Conservation (phyloP, 2,797 vertebrate genomes). For the Rhinoraja longicauda region DNA sequence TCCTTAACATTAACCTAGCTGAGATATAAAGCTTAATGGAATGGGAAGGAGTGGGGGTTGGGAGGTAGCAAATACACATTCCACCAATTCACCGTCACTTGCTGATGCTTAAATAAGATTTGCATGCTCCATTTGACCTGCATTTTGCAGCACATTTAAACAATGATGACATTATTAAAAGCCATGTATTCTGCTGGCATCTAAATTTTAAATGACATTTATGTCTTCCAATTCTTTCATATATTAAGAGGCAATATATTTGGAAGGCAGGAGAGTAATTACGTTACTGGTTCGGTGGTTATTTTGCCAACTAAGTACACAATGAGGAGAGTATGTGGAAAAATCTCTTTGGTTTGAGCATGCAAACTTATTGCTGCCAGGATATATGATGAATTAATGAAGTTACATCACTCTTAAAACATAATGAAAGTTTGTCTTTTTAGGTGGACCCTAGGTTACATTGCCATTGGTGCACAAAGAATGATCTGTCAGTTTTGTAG, state of each 20-base stretch:
- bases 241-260: neutral
- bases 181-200: neutral
- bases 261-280: neutral
- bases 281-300: neutral
- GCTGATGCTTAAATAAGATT: neutral
- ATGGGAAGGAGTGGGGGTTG: neutral
- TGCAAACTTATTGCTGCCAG: neutral
- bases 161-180: neutral
- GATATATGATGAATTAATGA: neutral
- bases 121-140: neutral
- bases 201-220: neutral
- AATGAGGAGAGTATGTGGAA: neutral
- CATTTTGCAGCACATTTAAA: neutral
- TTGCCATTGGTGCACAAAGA: neutral
- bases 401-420: neutral
- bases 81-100: neutral
- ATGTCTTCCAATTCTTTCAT: neutral
- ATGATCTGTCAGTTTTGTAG: neutral
- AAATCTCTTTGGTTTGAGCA: neutral
- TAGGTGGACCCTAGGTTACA: neutral
- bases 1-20: neutral
- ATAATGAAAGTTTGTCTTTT: neutral
- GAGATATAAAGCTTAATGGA: neutral
- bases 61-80: neutral
- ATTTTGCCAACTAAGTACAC: neutral